Evolutionary conservation across 2,113 vertebrate genomes (phyloP).

Genomic region (Morphnarchus princeps): DNA sequence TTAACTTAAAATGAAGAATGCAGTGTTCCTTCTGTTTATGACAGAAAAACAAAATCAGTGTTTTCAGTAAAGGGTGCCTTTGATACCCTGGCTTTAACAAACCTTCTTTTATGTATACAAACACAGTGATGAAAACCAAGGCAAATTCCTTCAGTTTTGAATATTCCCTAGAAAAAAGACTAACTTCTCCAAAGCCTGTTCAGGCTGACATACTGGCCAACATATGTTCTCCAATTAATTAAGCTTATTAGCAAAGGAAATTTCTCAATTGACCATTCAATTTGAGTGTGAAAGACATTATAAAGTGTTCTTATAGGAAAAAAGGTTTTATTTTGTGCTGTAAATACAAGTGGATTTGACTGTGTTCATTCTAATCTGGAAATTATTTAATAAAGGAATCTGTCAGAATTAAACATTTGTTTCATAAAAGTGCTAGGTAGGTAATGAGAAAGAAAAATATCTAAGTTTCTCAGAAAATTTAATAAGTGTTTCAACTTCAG

Average conservation of each 20-base stretch:
- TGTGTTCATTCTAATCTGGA: neutral
- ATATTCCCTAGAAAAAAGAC: neutral
- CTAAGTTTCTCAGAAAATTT: neutral
- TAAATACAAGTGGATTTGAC: neutral
- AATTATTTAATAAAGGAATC: neutral
- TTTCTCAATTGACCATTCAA: conserved; percentile 19
- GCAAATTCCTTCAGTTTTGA: neutral
- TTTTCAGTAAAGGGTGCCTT: neutral
- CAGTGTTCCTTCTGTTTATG: neutral
- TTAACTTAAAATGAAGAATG: neutral
- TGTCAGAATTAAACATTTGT: neutral
- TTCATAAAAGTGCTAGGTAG: neutral
- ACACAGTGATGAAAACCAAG: neutral
- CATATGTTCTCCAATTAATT: conserved; percentile 9
- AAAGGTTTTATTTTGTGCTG: neutral
- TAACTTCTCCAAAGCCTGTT: neutral
- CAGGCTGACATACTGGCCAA: neutral
- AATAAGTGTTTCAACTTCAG: neutral
- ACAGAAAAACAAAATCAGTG: neutral
- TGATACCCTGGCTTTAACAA: neutral
- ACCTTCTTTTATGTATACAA: neutral
- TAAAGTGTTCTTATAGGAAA: neutral
- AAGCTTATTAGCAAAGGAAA: conserved; percentile 29
- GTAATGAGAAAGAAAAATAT: neutral
- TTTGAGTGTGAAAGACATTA: conserved; percentile 6